These are phyloP conservation scores for Phyllostomus hastatus DNA, from an alignment of 2,113 vertebrate genomes.

Conservation along the genomic window DNA sequence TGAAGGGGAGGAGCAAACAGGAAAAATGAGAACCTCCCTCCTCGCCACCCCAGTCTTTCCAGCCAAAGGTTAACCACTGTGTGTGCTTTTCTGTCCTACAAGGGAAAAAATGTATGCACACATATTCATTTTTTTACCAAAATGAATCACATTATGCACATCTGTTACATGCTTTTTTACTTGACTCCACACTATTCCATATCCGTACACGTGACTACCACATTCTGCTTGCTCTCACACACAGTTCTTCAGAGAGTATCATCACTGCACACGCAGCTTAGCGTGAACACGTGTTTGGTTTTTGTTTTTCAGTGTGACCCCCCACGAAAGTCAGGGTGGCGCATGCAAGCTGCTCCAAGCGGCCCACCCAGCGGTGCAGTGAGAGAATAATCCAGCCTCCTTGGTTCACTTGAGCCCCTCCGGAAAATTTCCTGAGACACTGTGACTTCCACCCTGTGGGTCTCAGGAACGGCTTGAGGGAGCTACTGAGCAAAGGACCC, in stretches of 20 bases:
- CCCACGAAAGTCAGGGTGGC: neutral
- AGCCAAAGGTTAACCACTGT: neutral
- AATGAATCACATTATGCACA: neutral
- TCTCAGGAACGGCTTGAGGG: neutral
- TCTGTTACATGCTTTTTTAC: neutral
- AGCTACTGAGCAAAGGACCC: neutral
- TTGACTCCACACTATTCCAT: neutral
- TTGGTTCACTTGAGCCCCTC: neutral
- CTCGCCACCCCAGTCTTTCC: neutral
- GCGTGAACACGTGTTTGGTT: neutral
- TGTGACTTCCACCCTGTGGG: neutral
- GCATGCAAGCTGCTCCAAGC: neutral
- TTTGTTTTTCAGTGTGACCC: neutral
- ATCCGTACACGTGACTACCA: neutral
- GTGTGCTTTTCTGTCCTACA: neutral
- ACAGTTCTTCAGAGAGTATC: neutral
- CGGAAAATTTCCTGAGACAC: neutral
- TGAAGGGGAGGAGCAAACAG: neutral
- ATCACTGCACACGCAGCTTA: neutral
- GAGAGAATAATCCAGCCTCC: neutral
- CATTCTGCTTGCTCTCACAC: neutral
- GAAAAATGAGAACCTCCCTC: neutral
- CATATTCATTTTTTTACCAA: neutral
- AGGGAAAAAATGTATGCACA: neutral
- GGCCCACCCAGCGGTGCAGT: neutral